Evolutionary conservation across 30 jellyfish, hydroid and myxozoan genomes (phyloP).

Genomic region (Nemopilema nomurai): DNA sequence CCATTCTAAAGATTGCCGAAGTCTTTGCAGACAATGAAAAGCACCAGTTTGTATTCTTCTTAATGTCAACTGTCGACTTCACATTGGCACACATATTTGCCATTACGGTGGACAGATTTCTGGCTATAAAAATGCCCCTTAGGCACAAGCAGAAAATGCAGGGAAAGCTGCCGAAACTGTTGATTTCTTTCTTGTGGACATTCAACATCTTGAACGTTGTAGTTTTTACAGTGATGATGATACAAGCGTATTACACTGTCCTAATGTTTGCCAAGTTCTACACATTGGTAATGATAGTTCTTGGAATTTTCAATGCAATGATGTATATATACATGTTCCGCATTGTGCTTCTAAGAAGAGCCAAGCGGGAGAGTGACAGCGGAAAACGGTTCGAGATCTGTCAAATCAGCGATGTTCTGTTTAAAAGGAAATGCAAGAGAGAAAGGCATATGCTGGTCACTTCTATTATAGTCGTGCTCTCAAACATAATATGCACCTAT

Average conservation of each 20-base stretch:
- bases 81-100: background rate
- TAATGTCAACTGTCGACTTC: background rate
- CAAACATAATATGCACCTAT: background rate
- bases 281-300: background rate
- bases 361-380: background rate
- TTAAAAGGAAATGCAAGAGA: background rate
- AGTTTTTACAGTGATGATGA: background rate
- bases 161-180: background rate
- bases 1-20: background rate
- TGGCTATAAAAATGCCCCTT: background rate
- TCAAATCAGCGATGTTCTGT: background rate
- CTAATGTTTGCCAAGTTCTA: background rate
- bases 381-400: background rate
- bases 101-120: background rate
- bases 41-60: background rate
- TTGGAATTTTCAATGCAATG: background rate
- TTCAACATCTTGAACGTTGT: background rate
- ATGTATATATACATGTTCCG: background rate
- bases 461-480: background rate
- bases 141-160: background rate
- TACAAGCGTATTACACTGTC: background rate
- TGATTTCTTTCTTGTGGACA: background rate
- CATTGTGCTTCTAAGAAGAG: background rate
- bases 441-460: background rate
- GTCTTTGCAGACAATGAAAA: background rate